Percentiles rank a stretch among this genome's conserved stretches.
phyloP scores from a whole-genome alignment of 64 coral and sea anemone species.

The Dendronephthya gigantea region DNA sequence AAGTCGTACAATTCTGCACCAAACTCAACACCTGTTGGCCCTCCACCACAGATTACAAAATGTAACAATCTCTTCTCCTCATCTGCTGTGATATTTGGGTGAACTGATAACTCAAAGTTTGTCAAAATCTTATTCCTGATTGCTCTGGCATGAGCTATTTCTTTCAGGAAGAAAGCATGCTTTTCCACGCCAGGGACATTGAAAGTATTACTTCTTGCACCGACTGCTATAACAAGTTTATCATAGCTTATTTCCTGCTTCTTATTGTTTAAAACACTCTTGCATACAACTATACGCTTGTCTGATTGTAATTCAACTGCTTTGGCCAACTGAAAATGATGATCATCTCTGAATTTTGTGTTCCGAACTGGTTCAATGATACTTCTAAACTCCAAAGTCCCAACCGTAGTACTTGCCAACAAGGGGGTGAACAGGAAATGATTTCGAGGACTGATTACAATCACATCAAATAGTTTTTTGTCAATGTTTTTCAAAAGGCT shows the following conservation, averaged over 20 bases:
- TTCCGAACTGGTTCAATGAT: slow-evolving; percentile 94
- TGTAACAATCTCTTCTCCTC: slow-evolving; percentile 73
- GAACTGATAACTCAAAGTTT: slow-evolving; percentile 95
- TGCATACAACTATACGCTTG: slow-evolving; percentile 39
- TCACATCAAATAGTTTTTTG: slow-evolving; percentile 93
- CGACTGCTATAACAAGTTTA: slow-evolving; percentile 84
- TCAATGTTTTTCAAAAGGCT: slow-evolving; percentile 80
- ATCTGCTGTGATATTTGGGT: slow-evolving; percentile 56
- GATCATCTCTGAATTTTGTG: slow-evolving; percentile 86
- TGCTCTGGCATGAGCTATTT: slow-evolving; percentile 78
- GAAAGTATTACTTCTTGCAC: slow-evolving; percentile 83
- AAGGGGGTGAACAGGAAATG: slow-evolving; percentile 91
- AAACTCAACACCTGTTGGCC: slow-evolving; percentile 92
- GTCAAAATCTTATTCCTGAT: slow-evolving; percentile 98
- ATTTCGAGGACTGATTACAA: slow-evolving; percentile 90
- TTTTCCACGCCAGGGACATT: slow-evolving; percentile 67
- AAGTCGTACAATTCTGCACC: slow-evolving; percentile 97
- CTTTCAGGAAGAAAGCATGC: slow-evolving; percentile 88
- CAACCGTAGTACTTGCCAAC: slow-evolving; percentile 88
- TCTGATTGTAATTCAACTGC: slow-evolving; percentile 50
- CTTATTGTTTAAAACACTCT: slow-evolving; percentile 61
- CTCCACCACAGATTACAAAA: slow-evolving; percentile 95
- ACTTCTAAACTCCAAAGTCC: slow-evolving; percentile 91
- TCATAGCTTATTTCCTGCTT: slow-evolving; percentile 56
- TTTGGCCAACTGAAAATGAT: slow-evolving; percentile 88